A percentile compares a stretch with the other conserved stretches of the same genome.
phyloP scores from a whole-genome alignment of 2,888 invertebrate genomes.

The Diarsia mendica region DNA sequence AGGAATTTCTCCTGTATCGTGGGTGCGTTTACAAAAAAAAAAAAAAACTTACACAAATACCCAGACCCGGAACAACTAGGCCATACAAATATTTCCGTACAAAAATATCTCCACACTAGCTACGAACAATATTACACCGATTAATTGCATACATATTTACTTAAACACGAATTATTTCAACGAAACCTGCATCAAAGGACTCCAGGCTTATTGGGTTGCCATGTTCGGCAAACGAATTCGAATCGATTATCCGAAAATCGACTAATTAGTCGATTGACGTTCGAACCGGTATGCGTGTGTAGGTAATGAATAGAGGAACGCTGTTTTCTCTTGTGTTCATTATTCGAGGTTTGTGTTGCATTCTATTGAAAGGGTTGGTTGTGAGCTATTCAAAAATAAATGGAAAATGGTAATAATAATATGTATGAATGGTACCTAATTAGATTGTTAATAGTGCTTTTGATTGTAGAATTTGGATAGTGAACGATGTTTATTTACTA shows the following conservation, averaged over 20 bases:
- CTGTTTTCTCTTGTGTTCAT: slow-evolving; percentile 27
- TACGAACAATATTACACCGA: not conserved
- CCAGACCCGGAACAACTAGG: too few relatives aligned
- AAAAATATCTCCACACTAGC: not conserved
- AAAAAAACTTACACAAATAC: too few relatives aligned
- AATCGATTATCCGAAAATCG: slow-evolving; percentile 47
- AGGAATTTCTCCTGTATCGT: too few relatives aligned
- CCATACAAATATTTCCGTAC: too few relatives aligned
- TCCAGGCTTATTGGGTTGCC: slow-evolving; percentile 15
- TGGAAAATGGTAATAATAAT: too few relatives aligned
- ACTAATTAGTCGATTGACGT: slow-evolving; percentile 52
- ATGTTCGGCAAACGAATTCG: slow-evolving; percentile 26
- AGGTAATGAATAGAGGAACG: slow-evolving; percentile 28
- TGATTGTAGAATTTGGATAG: too few relatives aligned
- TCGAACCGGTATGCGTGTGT: slow-evolving; percentile 5
- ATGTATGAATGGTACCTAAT: too few relatives aligned
- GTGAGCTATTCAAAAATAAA: too few relatives aligned
- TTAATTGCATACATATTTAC: not conserved
- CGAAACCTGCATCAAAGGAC: slow-evolving; percentile 34
- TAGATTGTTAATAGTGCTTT: not conserved
- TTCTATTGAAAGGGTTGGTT: slow-evolving; percentile 8
- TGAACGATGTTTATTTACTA: not conserved
- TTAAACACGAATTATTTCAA: not conserved
- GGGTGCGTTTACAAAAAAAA: too few relatives aligned
- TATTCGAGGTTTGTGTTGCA: slow-evolving; percentile 22